Conservation (phyloP, 2,113 vertebrate species). For the Megaleporinus macrocephalus region DNA sequence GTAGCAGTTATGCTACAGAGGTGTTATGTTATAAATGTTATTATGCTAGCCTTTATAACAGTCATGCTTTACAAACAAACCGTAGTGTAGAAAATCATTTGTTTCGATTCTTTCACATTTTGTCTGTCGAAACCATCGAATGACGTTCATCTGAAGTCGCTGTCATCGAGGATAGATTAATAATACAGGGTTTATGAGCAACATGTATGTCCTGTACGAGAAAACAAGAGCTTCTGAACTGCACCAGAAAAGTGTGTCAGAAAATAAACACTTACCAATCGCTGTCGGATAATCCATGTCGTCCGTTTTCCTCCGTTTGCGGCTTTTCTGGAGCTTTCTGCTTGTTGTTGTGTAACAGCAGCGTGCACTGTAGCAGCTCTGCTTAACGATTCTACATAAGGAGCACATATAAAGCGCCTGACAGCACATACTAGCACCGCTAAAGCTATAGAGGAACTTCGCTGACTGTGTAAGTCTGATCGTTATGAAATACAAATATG, state of each 20-base stretch:
- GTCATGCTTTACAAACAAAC: neutral
- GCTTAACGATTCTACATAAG: neutral
- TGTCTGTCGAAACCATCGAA: neutral
- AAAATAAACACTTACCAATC: constrained; percentile 66
- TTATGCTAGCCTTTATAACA: neutral
- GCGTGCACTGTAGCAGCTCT: neutral
- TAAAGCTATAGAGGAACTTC: constrained; percentile 13
- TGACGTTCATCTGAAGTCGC: no score
- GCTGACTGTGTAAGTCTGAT: constrained; percentile 13
- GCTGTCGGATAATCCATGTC: constrained; percentile 72
- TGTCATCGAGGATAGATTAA: neutral
- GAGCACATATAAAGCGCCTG: neutral
- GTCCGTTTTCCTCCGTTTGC: constrained; percentile 31
- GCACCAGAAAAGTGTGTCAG: neutral
- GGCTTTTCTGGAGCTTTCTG: constrained; percentile 18
- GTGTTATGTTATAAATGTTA: no score
- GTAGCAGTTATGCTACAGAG: neutral
- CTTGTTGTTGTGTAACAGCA: constrained; percentile 7
- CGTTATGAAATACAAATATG: constrained; percentile 56
- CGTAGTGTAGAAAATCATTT: neutral
- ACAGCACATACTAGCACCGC: constrained; percentile 11
- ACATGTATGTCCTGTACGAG: neutral
- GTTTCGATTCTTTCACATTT: neutral
- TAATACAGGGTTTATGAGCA: neutral
- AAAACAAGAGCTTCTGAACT: neutral